Conservation (phyloP, 1,140 invertebrate genomes). For the Lysiphlebus fabarum region DNA sequence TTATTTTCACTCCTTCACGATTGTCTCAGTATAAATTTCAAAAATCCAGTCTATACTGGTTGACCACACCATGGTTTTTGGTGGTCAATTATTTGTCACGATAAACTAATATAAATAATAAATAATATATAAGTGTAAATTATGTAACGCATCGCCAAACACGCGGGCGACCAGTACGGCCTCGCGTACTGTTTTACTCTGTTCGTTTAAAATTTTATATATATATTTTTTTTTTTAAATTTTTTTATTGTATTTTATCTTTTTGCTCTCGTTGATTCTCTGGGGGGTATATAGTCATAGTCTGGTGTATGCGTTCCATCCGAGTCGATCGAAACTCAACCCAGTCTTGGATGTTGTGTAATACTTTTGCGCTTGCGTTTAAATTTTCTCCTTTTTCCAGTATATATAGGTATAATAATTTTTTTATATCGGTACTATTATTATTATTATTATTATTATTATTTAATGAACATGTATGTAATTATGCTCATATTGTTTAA, state of each 20-base stretch:
- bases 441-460: neutral
- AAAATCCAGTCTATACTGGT: too few species aligned
- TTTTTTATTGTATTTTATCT: neutral
- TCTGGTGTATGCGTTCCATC: conserved; percentile 8
- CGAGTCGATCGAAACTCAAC: conserved; percentile 20
- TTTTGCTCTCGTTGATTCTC: neutral
- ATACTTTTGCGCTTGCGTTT: conserved; percentile 20
- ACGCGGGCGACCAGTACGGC: conserved; percentile 8
- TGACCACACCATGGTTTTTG: neutral
- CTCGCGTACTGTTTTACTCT: neutral
- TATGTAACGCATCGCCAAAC: conserved; percentile 17
- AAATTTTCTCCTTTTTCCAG: neutral
- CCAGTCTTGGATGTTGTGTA: conserved; percentile 11
- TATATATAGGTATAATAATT: too few species aligned
- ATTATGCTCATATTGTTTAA: too few species aligned
- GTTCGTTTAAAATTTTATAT: neutral
- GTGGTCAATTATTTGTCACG: conserved; percentile 6
- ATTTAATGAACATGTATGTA: neutral
- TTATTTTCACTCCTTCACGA: too few species aligned
- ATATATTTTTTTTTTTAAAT: neutral
- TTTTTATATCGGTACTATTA: neutral
- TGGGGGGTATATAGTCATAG: neutral
- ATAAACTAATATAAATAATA: conserved; percentile 2
- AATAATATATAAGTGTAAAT: neutral
- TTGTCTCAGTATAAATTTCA: too few species aligned